These are phyloP conservation scores for Ceyx melanurus DNA, from an alignment of 2,113 vertebrate genomes.

Conservation along the genomic window DNA sequence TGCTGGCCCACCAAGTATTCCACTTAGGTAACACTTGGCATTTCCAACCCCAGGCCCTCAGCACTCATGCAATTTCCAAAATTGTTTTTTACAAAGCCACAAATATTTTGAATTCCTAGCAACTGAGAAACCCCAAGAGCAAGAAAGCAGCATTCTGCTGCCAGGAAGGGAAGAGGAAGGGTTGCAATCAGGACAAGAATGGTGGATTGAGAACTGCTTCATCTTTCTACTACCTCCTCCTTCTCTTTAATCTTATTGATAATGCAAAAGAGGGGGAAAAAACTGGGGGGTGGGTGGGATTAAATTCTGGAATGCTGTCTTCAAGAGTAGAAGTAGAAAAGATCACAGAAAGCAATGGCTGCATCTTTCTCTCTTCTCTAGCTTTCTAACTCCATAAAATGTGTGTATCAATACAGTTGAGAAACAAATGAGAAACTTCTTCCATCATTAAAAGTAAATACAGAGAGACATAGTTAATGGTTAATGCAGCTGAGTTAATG, in stretches of 20 bases:
- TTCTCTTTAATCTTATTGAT: neutral
- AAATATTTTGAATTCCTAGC: constrained; percentile 69
- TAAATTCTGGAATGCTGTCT: neutral
- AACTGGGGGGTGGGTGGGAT: neutral
- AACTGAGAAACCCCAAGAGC: constrained; percentile 53
- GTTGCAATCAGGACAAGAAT: neutral
- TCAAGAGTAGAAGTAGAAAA: neutral
- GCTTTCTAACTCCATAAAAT: neutral
- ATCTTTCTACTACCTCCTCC: neutral
- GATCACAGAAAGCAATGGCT: neutral
- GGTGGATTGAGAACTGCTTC: neutral
- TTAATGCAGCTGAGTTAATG: constrained; percentile 26
- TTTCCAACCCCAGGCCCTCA: constrained; percentile 38
- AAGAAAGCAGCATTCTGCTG: constrained; percentile 35
- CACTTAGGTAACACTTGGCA: constrained; percentile 59
- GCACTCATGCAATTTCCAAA: constrained; percentile 45
- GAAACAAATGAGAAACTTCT: neutral
- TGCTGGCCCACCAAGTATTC: constrained; percentile 25
- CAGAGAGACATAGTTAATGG: constrained; percentile 19
- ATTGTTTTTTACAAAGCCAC: constrained; percentile 49
- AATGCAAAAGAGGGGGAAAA: neutral
- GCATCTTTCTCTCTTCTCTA: neutral
- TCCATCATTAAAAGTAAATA: neutral
- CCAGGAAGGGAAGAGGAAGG: constrained; percentile 13
- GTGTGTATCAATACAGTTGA: neutral